Conservation (phyloP, 2,797 vertebrate genomes). For the Sus cebifrons region DNA sequence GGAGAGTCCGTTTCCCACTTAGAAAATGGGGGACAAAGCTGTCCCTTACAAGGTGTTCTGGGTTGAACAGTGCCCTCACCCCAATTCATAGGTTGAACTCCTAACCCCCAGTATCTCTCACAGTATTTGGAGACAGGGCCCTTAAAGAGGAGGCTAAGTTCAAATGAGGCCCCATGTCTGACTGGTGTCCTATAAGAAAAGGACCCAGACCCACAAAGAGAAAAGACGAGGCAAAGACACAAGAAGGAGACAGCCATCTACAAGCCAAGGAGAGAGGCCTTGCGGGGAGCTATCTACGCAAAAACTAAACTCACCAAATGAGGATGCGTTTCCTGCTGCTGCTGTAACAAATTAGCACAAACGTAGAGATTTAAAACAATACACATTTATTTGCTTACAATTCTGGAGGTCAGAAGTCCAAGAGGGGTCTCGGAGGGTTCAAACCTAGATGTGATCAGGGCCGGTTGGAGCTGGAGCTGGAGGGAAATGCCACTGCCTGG, state of each 20-base stretch:
- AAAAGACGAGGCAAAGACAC: background rate
- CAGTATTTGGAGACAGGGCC: background rate
- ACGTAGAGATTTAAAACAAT: fast-evolving
- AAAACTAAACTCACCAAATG: too few relatives aligned
- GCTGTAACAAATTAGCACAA: background rate
- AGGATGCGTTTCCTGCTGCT: background rate
- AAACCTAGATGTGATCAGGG: fast-evolving
- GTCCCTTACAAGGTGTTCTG: fast-evolving
- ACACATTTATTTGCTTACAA: fast-evolving
- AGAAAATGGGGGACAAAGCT: fast-evolving
- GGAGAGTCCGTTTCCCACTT: background rate
- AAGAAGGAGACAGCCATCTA: fast-evolving
- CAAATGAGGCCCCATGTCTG: background rate
- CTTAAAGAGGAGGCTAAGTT: background rate
- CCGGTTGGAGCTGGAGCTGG: background rate
- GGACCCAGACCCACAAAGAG: fast-evolving
- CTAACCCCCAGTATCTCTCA: background rate
- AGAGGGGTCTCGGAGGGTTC: background rate
- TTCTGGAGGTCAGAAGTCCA: background rate
- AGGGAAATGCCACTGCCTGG: background rate
- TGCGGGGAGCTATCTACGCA: background rate
- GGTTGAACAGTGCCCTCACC: fast-evolving
- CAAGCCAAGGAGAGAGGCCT: background rate
- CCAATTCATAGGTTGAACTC: too few relatives aligned
- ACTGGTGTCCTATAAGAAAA: background rate